Evolutionary conservation across 2,797 vertebrate species (phyloP), one percentile per base, ranked within the genome.

Genomic region (Gastrophryne carolinensis): DNA sequence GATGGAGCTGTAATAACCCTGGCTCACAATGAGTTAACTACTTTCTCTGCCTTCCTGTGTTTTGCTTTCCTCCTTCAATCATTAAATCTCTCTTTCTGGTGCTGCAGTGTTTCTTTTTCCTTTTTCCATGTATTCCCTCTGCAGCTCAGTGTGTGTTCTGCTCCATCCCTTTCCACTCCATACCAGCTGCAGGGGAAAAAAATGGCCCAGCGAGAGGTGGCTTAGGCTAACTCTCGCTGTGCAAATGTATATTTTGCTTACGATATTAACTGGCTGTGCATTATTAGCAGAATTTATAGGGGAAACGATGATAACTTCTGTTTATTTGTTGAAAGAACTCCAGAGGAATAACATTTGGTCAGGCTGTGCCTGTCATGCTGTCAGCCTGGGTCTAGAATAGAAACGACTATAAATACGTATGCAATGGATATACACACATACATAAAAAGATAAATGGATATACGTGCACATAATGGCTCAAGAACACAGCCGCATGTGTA

Each of bases 141-240:
- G 71, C 64, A 19, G 47, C 81, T 79, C 79, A 78, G 76, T 83
- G 81, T 83, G 81, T 81, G 80, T 81, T 83, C 80, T 26, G 29
- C 80, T 73, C 68, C 64, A 68, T 72, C 23, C 60, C 72, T 39
- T 73, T 63, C 68, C 49, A 30, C 10, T 44, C 73, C 72, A 75
- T 82, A 80, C 78, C 80, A 81, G 79, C 74, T 74, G 74, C 66
- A n/a, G n/a, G 49, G 29, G 56, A 50, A 75, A 71, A 78, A 81
- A 78, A 65, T 52, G 49, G 13, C 41, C 32, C 61, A 17, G 21
- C 10, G 32, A 68, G 54, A 39, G 24, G 44, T 9, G 65, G 41
- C 52, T 21, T 34, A 49, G 61, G 6, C 70, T 70, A 29, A 26
- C 49, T 79, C 60, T 65, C n/a, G 9, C 44, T 26, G 64, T 73